These are phyloP conservation scores for Cyprinodon variegatus DNA, from an alignment of 2,113 vertebrate species.

Conservation along the genomic window DNA sequence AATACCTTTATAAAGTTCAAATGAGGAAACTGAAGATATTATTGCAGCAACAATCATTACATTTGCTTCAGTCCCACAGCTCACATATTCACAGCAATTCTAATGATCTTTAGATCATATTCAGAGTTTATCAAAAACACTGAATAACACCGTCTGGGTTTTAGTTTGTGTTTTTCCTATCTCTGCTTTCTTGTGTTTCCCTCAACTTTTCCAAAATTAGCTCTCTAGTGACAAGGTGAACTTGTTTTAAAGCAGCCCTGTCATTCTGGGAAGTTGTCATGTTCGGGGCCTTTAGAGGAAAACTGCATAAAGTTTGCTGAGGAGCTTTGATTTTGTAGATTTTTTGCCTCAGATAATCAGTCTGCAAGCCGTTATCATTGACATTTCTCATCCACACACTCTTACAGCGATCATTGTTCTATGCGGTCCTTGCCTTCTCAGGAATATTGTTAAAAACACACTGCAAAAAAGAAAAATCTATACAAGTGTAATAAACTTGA, in stretches of 20 bases:
- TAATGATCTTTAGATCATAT: not conserved
- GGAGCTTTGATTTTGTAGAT: conserved; percentile 45
- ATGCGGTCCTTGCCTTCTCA: conserved; percentile 12
- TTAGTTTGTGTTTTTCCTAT: conserved; percentile 3
- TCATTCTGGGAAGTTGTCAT: conserved; percentile 33
- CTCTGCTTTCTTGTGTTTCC: not conserved
- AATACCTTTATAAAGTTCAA: conserved; percentile 3
- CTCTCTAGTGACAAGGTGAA: conserved; percentile 17
- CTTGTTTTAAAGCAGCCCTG: conserved; percentile 16
- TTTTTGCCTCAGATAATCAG: conserved; percentile 54
- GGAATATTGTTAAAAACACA: conserved; percentile 35
- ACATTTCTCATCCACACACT: conserved; percentile 20
- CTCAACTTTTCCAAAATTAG: conserved; percentile 5
- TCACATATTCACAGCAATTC: not conserved
- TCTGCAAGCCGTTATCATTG: conserved; percentile 45
- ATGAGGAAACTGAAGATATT: conserved; percentile 3
- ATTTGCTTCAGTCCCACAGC: not conserved
- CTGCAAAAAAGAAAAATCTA: too few species aligned
- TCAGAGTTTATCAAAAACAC: conserved; percentile 7
- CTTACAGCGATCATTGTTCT: conserved; percentile 25
- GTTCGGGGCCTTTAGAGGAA: conserved; percentile 27
- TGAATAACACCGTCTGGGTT: not conserved
- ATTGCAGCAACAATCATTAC: not conserved
- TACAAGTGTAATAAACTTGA: too few species aligned
- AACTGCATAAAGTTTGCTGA: conserved; percentile 22